phyloP scores from a whole-genome alignment of 2,113 vertebrate species.

The Tretioscincus oriximinensis region DNA sequence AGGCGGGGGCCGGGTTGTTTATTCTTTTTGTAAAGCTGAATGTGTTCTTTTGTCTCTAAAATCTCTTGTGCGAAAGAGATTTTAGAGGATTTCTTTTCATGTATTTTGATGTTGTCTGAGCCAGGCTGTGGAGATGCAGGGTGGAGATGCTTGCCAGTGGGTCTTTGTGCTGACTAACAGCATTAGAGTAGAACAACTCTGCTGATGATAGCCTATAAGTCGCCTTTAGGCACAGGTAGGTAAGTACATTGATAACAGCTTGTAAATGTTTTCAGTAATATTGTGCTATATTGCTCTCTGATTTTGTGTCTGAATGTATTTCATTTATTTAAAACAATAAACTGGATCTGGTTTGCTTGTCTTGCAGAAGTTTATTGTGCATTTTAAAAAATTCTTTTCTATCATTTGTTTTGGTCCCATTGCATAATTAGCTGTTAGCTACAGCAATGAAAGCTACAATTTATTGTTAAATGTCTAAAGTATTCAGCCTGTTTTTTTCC shows the following conservation, averaged over 20 bases:
- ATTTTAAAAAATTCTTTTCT: slow-evolving; percentile 56
- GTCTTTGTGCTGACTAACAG: slow-evolving; percentile 73
- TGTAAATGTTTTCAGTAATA: slow-evolving; percentile 50
- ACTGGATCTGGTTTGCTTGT: slow-evolving; percentile 57
- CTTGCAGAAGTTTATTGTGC: slow-evolving; percentile 62
- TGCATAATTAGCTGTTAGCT: slow-evolving; percentile 22
- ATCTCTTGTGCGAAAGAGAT: slow-evolving; percentile 67
- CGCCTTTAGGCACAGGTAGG: slow-evolving; percentile 66
- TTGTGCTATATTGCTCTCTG: slow-evolving; percentile 9
- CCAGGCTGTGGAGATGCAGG: slow-evolving; percentile 69
- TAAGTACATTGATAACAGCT: slow-evolving; percentile 64
- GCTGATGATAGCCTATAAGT: slow-evolving; percentile 66
- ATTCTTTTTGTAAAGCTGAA: slow-evolving; percentile 15
- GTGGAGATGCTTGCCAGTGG: slow-evolving; percentile 68
- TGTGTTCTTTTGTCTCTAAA: slow-evolving; percentile 61
- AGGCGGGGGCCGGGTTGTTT: slow-evolving; percentile 17
- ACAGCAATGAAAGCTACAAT: slow-evolving; percentile 48
- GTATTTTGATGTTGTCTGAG: slow-evolving; percentile 70
- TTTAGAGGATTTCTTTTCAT: slow-evolving; percentile 64
- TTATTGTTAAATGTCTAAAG: slow-evolving; percentile 55
- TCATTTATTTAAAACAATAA: slow-evolving; percentile 42
- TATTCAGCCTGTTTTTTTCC: slow-evolving; percentile 63
- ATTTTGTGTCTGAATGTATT: slow-evolving; percentile 24
- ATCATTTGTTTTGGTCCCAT: slow-evolving; percentile 34
- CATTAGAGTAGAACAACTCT: slow-evolving; percentile 71